Base-by-base conservation (phyloP, 1,140 invertebrate species). In the Calliphora vicina region DNA sequence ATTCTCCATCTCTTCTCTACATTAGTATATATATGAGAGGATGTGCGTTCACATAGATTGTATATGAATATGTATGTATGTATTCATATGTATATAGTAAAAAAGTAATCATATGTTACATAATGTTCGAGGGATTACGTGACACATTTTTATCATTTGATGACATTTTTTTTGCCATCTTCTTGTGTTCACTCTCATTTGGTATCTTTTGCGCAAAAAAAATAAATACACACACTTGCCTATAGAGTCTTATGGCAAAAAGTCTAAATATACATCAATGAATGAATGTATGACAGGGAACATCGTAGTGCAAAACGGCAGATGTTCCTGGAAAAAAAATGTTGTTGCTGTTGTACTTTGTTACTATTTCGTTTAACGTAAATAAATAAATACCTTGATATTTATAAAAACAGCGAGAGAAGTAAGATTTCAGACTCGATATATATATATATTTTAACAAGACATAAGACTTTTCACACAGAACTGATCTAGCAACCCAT, bases 131-230 rank as follows among this genome's bases (percentile, higher is more conserved):
- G 74, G 74, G 74, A 78, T 78, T 78, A 78, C 74, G 74, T 78
- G 74, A 78, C 74, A 78, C 74, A 78, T 78, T 78, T 78, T 78
- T 78, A 78, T 78, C 74, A 78, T 78, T 78, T 78, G 74, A 78
- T 78, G 74, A 78, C 20, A 78, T 12, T 78, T 78, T 43, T 78
- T 78, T 67, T 67, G 6, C 20, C 57, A 17, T 57, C 45, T 15
- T 57, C 50, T 17, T 35, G 35, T 57, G n/a, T 57, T n/a, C 50
- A n/a, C 12, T 57, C 15, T 57, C 50, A 57, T 57, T n/a, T 57
- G 50, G 50, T 57, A n/a, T 57, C 15, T 57, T 17, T 57, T 0
- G 50, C 50, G n/a, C 6, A 57, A 57, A 57, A 17, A 57, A n/a
- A n/a, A n/a, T n/a, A n/a, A n/a, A n/a, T n/a, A n/a, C 17, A n/a